phyloP scores from a whole-genome alignment of 1,140 invertebrate genomes.

The Octopus sinensis region DNA sequence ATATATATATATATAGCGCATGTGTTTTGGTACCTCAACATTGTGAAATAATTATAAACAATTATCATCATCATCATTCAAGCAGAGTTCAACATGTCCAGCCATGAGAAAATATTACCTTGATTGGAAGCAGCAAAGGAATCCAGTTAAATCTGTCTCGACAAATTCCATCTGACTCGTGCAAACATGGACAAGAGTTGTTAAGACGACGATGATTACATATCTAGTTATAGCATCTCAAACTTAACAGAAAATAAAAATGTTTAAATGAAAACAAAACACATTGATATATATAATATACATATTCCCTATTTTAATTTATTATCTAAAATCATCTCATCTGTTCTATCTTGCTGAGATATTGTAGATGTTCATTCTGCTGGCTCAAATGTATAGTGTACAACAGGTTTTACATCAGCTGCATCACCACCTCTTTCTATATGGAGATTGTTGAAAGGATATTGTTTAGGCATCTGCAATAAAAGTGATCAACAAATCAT shows the following conservation, averaged over 20 bases:
- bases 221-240: not conserved
- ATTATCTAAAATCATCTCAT: not conserved
- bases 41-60: too few relatives aligned
- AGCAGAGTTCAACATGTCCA: too few relatives aligned
- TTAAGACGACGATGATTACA: not conserved
- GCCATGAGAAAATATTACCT: too few relatives aligned
- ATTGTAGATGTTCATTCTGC: conserved; percentile 8
- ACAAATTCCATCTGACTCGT: not conserved
- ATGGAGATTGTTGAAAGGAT: conserved; percentile 31
- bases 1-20: too few relatives aligned
- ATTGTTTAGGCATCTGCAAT: conserved; percentile 36
- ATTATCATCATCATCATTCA: too few relatives aligned
- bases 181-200: not conserved
- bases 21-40: too few relatives aligned
- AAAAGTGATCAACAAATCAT: conserved; percentile 4
- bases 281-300: not conserved
- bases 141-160: not conserved
- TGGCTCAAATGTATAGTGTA: conserved; percentile 40
- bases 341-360: not conserved
- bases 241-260: not conserved
- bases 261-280: too few relatives aligned
- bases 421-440: conserved; percentile 30
- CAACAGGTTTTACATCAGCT: conserved; percentile 15
- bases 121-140: too few relatives aligned
- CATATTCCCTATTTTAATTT: not conserved